Evolutionary conservation across 1,140 invertebrate genomes (phyloP).

Genomic region (Trichoplusia ni): DNA sequence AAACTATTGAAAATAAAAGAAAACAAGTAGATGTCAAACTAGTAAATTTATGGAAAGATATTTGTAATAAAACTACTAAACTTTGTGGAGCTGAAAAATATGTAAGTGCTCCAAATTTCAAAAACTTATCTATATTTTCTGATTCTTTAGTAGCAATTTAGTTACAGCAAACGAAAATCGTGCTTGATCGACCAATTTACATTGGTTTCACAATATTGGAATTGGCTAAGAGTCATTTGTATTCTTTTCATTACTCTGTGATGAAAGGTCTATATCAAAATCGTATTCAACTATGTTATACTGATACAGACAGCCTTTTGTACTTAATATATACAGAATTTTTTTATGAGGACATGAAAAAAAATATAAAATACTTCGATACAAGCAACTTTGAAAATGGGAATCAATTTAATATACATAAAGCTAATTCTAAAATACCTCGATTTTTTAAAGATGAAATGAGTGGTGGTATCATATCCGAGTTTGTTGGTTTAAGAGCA

Average conservation of each 20-base stretch:
- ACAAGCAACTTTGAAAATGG: constrained; percentile 47
- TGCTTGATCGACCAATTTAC: constrained; percentile 71
- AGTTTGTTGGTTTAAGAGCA: constrained; percentile 52
- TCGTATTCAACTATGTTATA: constrained; percentile 37
- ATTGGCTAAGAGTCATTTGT: constrained; percentile 58
- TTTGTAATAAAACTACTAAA: constrained; percentile 4
- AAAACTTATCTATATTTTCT: constrained; percentile 55
- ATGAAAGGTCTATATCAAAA: constrained; percentile 29
- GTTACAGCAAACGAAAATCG: constrained; percentile 52
- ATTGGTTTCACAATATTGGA: constrained; percentile 70
- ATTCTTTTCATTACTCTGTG: constrained; percentile 54
- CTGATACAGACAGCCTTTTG: constrained; percentile 73
- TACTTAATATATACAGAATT: constrained; percentile 66
- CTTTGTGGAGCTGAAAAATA: background rate
- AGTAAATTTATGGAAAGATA: constrained; percentile 56
- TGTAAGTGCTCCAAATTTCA: constrained; percentile 53
- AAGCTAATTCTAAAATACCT: constrained; percentile 46
- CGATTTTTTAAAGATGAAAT: constrained; percentile 55
- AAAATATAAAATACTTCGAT: constrained; percentile 49
- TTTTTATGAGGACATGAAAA: constrained; percentile 67
- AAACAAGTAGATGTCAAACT: constrained; percentile 73
- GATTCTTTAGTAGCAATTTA: constrained; percentile 66
- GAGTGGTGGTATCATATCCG: constrained; percentile 42
- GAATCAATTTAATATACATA: constrained; percentile 38
- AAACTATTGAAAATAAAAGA: constrained; percentile 79